Percentiles rank a stretch among this genome's conserved stretches.
Conservation (phyloP, 2,797 vertebrate genomes). For the Zonotrichia albicollis region DNA sequence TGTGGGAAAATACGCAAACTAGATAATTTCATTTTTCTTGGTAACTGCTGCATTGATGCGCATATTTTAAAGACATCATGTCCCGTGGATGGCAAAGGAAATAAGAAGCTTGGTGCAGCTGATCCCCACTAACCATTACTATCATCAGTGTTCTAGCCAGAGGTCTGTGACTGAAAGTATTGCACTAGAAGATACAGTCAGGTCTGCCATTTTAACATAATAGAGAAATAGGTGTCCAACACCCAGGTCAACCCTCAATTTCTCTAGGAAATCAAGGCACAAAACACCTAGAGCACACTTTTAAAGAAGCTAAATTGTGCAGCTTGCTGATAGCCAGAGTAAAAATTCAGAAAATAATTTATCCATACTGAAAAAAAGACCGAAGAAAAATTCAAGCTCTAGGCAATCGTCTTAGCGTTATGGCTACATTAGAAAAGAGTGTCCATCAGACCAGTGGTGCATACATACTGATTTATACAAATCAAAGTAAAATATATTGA, state of each 20-base stretch:
- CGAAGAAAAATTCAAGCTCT: neutral
- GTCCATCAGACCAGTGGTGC: neutral
- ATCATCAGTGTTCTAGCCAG: neutral
- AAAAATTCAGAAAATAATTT: neutral
- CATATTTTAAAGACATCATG: neutral
- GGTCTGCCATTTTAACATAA: neutral
- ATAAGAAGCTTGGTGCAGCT: neutral
- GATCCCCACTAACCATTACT: neutral
- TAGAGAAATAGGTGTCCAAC: neutral
- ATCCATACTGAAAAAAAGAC: neutral
- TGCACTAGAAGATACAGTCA: neutral
- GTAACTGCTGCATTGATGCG: rapidly evolving
- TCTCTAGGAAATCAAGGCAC: neutral
- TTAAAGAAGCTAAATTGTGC: neutral
- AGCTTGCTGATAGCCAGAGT: neutral
- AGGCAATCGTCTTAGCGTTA: neutral
- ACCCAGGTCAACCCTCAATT: neutral
- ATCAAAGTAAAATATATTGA: neutral
- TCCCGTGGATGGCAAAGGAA: neutral
- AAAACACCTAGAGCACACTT: neutral
- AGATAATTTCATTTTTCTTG: neutral
- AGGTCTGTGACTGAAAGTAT: neutral
- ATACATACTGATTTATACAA: neutral
- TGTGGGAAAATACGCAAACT: neutral
- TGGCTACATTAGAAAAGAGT: neutral